Conservation (phyloP, 2,797 vertebrate species). For the Alcedo atthis region DNA sequence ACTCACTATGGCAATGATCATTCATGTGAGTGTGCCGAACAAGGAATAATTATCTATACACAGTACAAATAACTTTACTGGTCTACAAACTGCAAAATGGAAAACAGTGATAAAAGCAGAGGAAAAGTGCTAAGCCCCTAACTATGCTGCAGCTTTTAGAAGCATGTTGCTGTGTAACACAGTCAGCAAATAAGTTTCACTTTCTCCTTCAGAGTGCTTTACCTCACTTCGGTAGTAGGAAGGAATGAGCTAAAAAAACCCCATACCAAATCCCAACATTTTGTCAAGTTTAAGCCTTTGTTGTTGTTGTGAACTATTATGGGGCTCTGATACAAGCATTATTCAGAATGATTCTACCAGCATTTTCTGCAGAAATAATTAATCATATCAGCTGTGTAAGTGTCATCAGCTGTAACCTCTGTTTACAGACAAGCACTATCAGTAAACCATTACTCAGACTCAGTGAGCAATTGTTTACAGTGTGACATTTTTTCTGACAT, state of each 20-base stretch:
- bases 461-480: background rate
- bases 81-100: background rate
- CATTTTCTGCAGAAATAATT: conserved; percentile 1
- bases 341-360: conserved; percentile 5
- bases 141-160: background rate
- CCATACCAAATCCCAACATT: background rate
- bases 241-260: background rate
- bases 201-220: background rate
- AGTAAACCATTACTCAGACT: background rate
- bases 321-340: background rate
- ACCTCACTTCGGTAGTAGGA: background rate
- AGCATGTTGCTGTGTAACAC: background rate
- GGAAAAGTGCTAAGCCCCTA: background rate
- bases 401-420: background rate
- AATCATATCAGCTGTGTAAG: background rate
- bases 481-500: background rate
- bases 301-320: background rate
- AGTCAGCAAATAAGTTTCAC: background rate
- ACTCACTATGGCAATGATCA: background rate
- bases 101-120: background rate
- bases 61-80: background rate
- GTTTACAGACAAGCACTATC: background rate
- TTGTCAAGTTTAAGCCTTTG: background rate
- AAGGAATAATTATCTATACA: background rate
- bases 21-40: background rate